Percentiles rank a stretch among this genome's conserved stretches.
Evolutionary conservation across 2,888 invertebrate species (phyloP).

Genomic region (Tupiocoris notatus): DNA sequence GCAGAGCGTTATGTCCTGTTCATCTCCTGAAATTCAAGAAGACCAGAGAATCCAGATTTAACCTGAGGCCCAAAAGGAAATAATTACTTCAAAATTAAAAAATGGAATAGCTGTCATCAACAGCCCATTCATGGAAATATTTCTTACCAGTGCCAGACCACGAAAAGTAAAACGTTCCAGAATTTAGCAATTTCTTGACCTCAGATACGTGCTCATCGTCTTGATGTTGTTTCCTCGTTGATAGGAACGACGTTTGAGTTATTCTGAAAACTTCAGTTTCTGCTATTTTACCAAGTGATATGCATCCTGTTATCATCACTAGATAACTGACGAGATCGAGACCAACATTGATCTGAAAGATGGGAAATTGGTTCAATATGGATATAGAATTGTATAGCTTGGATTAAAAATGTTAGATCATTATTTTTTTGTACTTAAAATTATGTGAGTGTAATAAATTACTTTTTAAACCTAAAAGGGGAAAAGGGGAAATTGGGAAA

Average conservation of each 20-base stretch:
- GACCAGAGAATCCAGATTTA: too few relatives aligned
- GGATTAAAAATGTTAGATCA: too few relatives aligned
- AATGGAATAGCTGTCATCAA: too few relatives aligned
- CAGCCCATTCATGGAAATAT: too few relatives aligned
- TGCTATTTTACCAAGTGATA: slow-evolving; percentile 93
- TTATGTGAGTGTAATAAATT: too few relatives aligned
- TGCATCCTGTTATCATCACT: slow-evolving; percentile 91
- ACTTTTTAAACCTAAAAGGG: too few relatives aligned
- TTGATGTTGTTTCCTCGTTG: slow-evolving; percentile 70
- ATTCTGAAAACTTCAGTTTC: slow-evolving; percentile 94
- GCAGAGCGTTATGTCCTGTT: slow-evolving; percentile 90
- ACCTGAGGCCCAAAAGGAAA: slow-evolving; percentile 52
- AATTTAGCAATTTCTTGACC: slow-evolving; percentile 83
- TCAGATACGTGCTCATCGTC: slow-evolving; percentile 63
- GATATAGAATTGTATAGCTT: not conserved
- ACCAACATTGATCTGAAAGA: slow-evolving; percentile 67
- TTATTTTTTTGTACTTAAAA: too few relatives aligned
- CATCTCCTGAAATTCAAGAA: slow-evolving; percentile 55
- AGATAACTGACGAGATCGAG: slow-evolving; percentile 83
- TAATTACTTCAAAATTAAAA: too few relatives aligned
- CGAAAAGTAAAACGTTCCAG: slow-evolving; percentile 98
- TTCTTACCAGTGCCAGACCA: slow-evolving; percentile 59
- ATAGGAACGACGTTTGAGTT: slow-evolving; percentile 87
- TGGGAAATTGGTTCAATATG: too few relatives aligned
- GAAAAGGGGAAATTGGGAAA: too few relatives aligned